Evolutionary conservation across 2,113 vertebrate genomes (phyloP), one percentile per base, ranked within the genome.

Genomic region (Eulacestoma nigropectus): DNA sequence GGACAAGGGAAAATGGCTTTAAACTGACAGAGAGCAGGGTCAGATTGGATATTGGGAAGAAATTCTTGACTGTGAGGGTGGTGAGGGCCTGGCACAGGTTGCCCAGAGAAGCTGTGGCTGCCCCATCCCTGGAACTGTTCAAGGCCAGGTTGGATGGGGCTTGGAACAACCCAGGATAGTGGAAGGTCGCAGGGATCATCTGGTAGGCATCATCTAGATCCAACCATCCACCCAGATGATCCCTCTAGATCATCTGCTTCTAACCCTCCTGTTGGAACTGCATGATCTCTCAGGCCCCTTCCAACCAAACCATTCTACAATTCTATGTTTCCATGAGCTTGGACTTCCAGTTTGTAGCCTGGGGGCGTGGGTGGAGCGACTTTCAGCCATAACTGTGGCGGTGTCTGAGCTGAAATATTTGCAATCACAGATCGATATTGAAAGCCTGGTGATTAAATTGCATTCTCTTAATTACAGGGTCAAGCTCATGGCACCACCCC

Each of bases 341-440:
- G 1, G 1, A 35, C 12, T 63, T 85, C 16, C 19, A 18, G 21
- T 42, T 16, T 81, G 33, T 9, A 89, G 22, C 29, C 30, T 6
- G 4, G 16, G 10, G 41, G 70, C 7, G 9, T n/a, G 47, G 50
- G 17, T 10, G 9, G 12, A 21, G 44, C 0, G 0, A 57, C 35
- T 79, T 81, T 21, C 22, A 41, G 9, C 20, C 22, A 2, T 21
- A 47, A 26, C 1, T 3, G 0, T 29, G n/a, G 4, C 0, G 0
- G 1, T 56, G 22, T 41, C 37, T 35, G n/a, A 69, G 20, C 37
- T 64, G 32, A 37, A 87, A 68, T 69, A 52, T 37, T 75, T 23
- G 10, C 33, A 82, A 7, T 42, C 41, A 29, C 5, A 20, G 52
- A 18, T 7, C 30, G 10, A 11, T 42, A 57, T 5, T 62, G 41